Evolutionary conservation across 2,888 invertebrate species (phyloP).

Genomic region (Altica lythri): DNA sequence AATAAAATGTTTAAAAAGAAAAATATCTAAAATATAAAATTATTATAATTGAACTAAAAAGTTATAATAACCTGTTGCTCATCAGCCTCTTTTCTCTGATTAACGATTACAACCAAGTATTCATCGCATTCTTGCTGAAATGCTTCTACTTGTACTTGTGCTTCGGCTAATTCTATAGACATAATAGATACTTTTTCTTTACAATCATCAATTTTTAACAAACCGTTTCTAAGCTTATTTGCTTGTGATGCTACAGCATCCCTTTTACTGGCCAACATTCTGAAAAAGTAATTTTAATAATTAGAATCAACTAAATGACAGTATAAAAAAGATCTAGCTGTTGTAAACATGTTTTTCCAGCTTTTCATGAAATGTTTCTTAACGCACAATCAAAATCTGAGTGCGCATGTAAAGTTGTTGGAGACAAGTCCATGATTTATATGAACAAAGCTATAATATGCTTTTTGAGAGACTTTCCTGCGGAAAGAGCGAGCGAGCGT

Average conservation of each 20-base stretch:
- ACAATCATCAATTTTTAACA: slow-evolving; percentile 87
- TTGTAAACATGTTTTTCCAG: no score
- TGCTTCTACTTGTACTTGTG: slow-evolving; percentile 74
- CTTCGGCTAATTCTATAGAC: slow-evolving; percentile 80
- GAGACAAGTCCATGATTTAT: no score
- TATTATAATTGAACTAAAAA: no score
- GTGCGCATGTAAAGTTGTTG: no score
- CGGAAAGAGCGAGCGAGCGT: no score
- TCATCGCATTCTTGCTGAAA: slow-evolving; percentile 85
- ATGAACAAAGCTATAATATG: no score
- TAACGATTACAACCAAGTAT: slow-evolving; percentile 79
- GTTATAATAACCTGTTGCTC: slow-evolving; percentile 62
- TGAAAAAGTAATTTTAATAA: slow-evolving; percentile 45
- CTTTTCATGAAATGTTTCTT: no score
- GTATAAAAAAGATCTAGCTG: no score
- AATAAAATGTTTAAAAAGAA: neutral
- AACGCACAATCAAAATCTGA: no score
- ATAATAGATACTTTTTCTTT: slow-evolving; percentile 79
- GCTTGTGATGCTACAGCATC: slow-evolving; percentile 72
- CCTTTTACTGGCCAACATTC: slow-evolving; percentile 75
- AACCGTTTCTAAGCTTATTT: slow-evolving; percentile 79
- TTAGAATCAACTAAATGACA: no score
- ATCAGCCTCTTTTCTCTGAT: slow-evolving; percentile 81
- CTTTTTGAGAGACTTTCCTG: no score
- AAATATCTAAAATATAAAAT: no score